Evolutionary conservation across 2,888 invertebrate genomes (phyloP), one percentile per base, ranked within the genome.

Genomic region (Drosophila stalkeri): DNA sequence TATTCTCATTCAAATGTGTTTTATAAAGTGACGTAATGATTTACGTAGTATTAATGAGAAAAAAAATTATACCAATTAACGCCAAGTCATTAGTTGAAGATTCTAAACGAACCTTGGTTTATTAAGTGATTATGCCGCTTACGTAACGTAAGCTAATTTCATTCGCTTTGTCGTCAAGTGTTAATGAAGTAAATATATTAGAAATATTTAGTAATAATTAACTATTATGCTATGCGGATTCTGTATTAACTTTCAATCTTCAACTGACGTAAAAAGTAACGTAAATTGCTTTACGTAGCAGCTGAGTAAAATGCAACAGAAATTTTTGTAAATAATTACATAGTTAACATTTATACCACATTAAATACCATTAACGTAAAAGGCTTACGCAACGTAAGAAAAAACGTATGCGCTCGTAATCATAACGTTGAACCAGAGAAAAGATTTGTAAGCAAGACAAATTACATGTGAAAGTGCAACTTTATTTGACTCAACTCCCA

Each of bases 391-490:
- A 12, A 46, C 47, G 54, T 66, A 51, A 39, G 52, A 43, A n/a
- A 20, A 16, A 16, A 37, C 46, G 7, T 62, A 37, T 35, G 20
- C 23, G 16, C 47, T 20, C 27, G 9, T 14, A 9, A 52, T 41
- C 33, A 20, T 14, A 41, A 23, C 56, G 66, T 46, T 20, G 44
- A 57, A 20, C 16, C 23, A 49, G 9, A 27, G 12, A 35, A 37
- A 54, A 33, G 4, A 12, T 4, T 23, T 41, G 37, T 47, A 44
- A 49, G 55, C 23, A 69, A 63, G 76, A 73, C 62, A 76, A 76
- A 77, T 76, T 55, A 64, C 77, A 64, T 20, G 39, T 9, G 46
- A 68, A 77, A 71, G 57, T 77, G 77, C 79, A 77, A 78, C 60
- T 47, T 41, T 44, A 64, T 69, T 77, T 79, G 66, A 65, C 71